Base-by-base conservation (phyloP, 1,140 invertebrate genomes). In the Protaetia brevitarsis region DNA sequence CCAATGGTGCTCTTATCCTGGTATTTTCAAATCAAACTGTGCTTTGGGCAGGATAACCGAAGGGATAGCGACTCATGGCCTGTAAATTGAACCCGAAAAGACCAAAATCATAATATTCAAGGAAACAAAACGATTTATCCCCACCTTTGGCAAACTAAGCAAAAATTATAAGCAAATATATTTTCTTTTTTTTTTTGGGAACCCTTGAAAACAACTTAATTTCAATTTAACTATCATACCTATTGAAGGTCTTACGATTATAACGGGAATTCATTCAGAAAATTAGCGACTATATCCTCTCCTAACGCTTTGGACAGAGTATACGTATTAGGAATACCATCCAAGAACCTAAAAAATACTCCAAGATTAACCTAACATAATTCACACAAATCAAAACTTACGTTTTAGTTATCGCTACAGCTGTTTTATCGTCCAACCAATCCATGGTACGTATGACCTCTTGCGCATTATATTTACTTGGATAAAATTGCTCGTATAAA, bases 221-320 rank as follows among this genome's bases (percentile, higher is more conserved):
- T n/a, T n/a, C n/a, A n/a, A n/a, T n/a, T n/a, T n/a, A n/a, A n/a
- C 62, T 56, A 37, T 76, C 71, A 78, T 82, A 88, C 89, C 90
- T 71, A 95, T 94, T 0, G 93, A 95, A 8, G 94, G 94, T 65
- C 96, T 81, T 10, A 97, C 81, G 61, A 98, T 93, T 30, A 94
- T 86, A 0, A 89, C 81, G 95, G 96, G 23, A 98, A 77, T 2
- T 84, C 79, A 4, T 79, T 77, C 28, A 81, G 77, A 64, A 84
- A 83, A 31, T 82, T 72, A 34, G 79, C 78, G n/a, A 91, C 87
- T 23, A 95, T 72, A 10, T 86, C 84, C 79, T 96, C 94, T 0
- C 91, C 89, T 7, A 95, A 75, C 0, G 91, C 90, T 80, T 96
- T 96, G 0, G 93, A 95, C 71, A 91, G 95, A 0, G 92, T 93